Percentiles rank a stretch among this genome's conserved stretches.
Evolutionary conservation across 35 echinoderm and acorn worm genomes (phyloP).

Genomic region (Strongylocentrotus purpuratus): DNA sequence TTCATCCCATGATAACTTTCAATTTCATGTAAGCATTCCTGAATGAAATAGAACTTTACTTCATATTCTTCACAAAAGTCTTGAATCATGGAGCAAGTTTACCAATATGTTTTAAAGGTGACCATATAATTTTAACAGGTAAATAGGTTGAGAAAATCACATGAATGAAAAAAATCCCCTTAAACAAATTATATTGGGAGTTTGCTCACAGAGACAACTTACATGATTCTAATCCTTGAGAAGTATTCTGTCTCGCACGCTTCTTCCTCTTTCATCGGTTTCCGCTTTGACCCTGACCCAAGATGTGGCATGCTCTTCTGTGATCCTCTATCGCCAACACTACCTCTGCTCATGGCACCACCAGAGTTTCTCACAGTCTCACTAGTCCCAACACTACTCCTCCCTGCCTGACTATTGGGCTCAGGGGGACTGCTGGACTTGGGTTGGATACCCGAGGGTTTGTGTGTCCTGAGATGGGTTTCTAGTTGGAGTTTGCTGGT

Average conservation of each 20-base stretch:
- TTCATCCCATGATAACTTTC: no score
- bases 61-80: no score
- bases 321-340: background rate
- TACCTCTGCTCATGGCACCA: background rate
- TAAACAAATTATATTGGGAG: no score
- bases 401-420: background rate
- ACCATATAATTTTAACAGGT: background rate
- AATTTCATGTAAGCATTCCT: no score
- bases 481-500: slow-evolving; percentile 41
- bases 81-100: no score
- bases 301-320: background rate
- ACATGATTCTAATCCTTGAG: slow-evolving; percentile 43
- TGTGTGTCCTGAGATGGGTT: slow-evolving; percentile 51
- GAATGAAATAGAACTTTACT: no score
- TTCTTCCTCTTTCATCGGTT: background rate
- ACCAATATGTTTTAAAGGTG: background rate
- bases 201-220: background rate
- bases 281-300: slow-evolving; percentile 17
- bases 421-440: background rate
- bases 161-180: no score
- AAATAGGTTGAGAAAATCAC: background rate
- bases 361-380: background rate
- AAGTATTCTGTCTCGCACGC: slow-evolving; percentile 31
- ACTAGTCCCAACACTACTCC: background rate
- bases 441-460: background rate